phyloP scores from a whole-genome alignment of 92 coral and sea anemone genomes.

The Porites cylindrica region DNA sequence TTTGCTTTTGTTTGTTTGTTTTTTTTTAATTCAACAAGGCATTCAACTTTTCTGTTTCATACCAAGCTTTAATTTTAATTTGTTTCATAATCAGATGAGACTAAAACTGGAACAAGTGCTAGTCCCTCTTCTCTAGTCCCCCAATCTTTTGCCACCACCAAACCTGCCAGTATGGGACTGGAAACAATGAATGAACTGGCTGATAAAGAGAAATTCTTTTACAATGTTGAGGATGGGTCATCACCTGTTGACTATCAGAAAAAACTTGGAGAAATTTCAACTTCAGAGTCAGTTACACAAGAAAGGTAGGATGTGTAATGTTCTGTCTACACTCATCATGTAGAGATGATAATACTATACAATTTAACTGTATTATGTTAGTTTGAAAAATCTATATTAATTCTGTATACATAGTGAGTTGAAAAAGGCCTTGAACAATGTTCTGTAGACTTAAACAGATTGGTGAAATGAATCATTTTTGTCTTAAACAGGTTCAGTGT shows the following conservation, averaged over 20 bases:
- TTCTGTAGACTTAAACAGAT: no score
- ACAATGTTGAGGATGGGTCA: constrained; percentile 61
- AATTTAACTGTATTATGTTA: no score
- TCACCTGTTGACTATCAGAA: constrained; percentile 78
- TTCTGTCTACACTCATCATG: no score
- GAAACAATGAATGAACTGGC: constrained; percentile 88
- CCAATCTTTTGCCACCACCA: constrained; percentile 27
- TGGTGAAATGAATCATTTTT: no score
- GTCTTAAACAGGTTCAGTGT: no score
- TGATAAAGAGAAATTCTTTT: constrained; percentile 82
- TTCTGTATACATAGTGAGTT: no score
- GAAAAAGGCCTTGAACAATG: no score
- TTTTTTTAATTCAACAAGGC: background rate
- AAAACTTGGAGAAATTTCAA: constrained; percentile 79
- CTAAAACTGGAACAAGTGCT: constrained; percentile 47
- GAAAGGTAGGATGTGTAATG: constrained; percentile 2
- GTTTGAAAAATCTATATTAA: no score
- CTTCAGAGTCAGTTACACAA: constrained; percentile 54
- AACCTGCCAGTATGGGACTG: constrained; percentile 68
- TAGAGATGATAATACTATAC: no score
- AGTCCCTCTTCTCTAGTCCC: constrained; percentile 65
- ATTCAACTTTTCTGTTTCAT: background rate
- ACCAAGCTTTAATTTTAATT: background rate
- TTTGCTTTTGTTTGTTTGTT: background rate
- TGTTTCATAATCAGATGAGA: constrained; percentile 33